Conservation (phyloP, 2,797 vertebrate species). For the Gephyroberyx darwinii region DNA sequence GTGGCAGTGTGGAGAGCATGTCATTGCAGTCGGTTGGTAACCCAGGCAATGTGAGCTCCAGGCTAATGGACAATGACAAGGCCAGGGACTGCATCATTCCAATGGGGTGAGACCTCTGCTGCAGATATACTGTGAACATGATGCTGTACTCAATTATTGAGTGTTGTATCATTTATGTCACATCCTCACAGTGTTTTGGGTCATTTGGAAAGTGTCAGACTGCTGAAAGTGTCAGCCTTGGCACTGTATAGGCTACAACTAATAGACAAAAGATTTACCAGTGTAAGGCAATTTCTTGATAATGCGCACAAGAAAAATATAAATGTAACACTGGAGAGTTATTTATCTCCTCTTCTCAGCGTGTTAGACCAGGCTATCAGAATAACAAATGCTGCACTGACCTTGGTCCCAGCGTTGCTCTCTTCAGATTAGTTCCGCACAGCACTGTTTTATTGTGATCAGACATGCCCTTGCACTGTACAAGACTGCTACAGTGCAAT, state of each 20-base stretch:
- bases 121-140: too few species aligned
- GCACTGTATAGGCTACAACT: background rate
- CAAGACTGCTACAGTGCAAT: slow-evolving; percentile 58
- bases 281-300: slow-evolving; percentile 11
- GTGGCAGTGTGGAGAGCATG: slow-evolving; percentile 91
- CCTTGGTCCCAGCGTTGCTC: slow-evolving; percentile 44
- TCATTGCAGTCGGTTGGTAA: slow-evolving; percentile 75
- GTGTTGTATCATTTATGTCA: background rate
- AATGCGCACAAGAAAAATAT: slow-evolving; percentile 11
- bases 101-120: slow-evolving; percentile 84
- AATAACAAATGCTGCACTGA: slow-evolving; percentile 49
- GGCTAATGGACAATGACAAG: slow-evolving; percentile 83
- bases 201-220: background rate
- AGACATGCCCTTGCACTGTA: slow-evolving; percentile 54
- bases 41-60: slow-evolving; percentile 87
- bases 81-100: slow-evolving; percentile 91
- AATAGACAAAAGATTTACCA: slow-evolving; percentile 8
- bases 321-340: background rate
- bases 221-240: slow-evolving; percentile 7
- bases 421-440: slow-evolving; percentile 52
- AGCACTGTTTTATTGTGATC: slow-evolving; percentile 54
- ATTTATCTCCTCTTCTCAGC: slow-evolving; percentile 2
- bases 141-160: too few species aligned
- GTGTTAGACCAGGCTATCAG: slow-evolving; percentile 15
- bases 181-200: background rate